phyloP scores from a whole-genome alignment of 2,888 invertebrate species.

The Eudasyphora cyanicolor region DNA sequence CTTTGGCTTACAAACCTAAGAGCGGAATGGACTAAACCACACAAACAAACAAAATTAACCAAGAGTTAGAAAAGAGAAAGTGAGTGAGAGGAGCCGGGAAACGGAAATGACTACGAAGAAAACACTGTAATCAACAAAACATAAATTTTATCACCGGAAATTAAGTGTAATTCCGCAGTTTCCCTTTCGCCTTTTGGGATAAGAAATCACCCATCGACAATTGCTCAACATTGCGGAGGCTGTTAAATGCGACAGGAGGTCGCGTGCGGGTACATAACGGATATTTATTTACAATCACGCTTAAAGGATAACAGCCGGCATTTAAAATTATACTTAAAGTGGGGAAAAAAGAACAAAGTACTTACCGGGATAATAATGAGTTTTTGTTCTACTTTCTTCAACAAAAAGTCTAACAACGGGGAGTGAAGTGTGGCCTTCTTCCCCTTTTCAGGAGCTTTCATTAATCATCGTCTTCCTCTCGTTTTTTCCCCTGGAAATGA shows the following conservation, averaged over 20 bases:
- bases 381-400: background rate
- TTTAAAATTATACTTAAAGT: background rate
- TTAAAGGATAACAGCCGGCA: background rate
- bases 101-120: background rate
- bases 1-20: too few species aligned
- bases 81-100: background rate
- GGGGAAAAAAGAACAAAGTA: background rate
- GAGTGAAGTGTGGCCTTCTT: background rate
- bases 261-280: background rate
- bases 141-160: slow-evolving; percentile 43
- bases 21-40: too few species aligned
- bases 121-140: slow-evolving; percentile 28
- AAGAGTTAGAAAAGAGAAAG: background rate
- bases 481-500: background rate
- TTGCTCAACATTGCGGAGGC: background rate
- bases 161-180: slow-evolving; percentile 27
- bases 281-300: background rate
- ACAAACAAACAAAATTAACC: too few species aligned
- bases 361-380: background rate
- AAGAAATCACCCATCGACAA: background rate
- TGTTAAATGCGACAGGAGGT: background rate
- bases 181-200: background rate
- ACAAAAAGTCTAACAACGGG: too few species aligned
- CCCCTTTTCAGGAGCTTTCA: background rate
- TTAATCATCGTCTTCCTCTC: too few species aligned